Evolutionary conservation across 2,113 vertebrate genomes (phyloP).

Genomic region (Illadopsis cleaveri): DNA sequence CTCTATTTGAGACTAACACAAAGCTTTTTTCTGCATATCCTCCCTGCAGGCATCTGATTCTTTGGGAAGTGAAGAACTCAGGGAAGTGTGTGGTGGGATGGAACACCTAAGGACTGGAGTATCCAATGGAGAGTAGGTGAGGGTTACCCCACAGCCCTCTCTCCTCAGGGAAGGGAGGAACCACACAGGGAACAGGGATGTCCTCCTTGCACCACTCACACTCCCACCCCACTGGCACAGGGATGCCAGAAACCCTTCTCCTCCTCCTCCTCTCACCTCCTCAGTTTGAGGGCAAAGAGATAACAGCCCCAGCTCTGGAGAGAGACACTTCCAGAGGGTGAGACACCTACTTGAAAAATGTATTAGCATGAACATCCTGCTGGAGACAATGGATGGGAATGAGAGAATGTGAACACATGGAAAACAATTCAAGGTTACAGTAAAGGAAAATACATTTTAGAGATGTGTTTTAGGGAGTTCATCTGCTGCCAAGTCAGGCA

Average conservation of each 20-base stretch:
- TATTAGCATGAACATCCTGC: not conserved
- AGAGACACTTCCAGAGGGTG: not conserved
- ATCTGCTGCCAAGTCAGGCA: conserved; percentile 16
- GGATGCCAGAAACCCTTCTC: not conserved
- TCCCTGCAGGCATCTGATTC: not conserved
- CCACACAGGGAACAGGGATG: accelerated
- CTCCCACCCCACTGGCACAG: not conserved
- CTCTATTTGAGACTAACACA: not conserved
- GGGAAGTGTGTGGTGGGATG: not conserved
- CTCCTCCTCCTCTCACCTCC: not conserved
- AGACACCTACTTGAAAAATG: not conserved
- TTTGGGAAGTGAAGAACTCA: not conserved
- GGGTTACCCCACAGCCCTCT: not conserved
- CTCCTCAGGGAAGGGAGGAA: not conserved
- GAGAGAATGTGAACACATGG: not conserved
- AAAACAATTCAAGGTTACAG: conserved; percentile 1
- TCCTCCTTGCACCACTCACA: not conserved
- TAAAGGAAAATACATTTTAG: conserved; percentile 10
- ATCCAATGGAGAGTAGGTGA: not conserved
- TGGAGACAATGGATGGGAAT: not conserved
- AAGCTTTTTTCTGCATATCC: not conserved
- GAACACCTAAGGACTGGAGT: not conserved
- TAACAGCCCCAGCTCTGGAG: not conserved
- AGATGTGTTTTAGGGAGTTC: not conserved
- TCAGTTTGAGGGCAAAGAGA: not conserved